Evolutionary conservation across 1,140 invertebrate genomes (phyloP), one percentile per base, ranked within the genome.

Genomic region (Penaeus japonicus): DNA sequence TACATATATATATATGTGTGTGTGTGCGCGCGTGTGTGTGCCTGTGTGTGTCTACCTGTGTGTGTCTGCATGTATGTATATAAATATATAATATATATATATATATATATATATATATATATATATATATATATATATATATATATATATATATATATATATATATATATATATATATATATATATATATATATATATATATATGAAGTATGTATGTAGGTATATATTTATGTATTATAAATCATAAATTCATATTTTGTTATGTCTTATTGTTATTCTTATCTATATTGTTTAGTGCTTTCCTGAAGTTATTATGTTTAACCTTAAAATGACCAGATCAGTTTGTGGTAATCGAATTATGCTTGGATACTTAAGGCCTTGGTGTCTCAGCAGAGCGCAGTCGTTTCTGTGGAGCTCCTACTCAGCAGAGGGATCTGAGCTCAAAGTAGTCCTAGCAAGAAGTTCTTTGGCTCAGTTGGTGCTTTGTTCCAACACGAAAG

Each of bases 1-100:
- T 78, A 78, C 32, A 78, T 78, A 78, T 78, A 39, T 78, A 77
- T 78, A 39, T 78, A 78, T 78, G 32, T 78, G 32, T 78, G 32
- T 78, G 32, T 78, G 32, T 78, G 32, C 32, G 32, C 32, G 20
- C 32, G 32, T 78, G 15, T 78, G 32, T 78, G 47, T 39, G 35
- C 7, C 2, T 39, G 35, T 39, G 35, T 39, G 35, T 39, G 35
- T 39, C 2, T 39, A 7, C 7, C 2, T 39, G 35, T 39, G 35
- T 39, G 35, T 39, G 35, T 39, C 2, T 78, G 30, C 32, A 32
- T 78, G n/a, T 78, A 32, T 78, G 27, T 65, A 10, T 65, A 10
- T 65, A 10, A 4, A 65, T 10, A 65, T 65, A 65, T 65, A 65
- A 70, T 70, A 70, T 70, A 70, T 70, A 70, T 70, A 70, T 70